Conservation (phyloP, 2,113 vertebrate genomes). For the Lepidothrix coronata region DNA sequence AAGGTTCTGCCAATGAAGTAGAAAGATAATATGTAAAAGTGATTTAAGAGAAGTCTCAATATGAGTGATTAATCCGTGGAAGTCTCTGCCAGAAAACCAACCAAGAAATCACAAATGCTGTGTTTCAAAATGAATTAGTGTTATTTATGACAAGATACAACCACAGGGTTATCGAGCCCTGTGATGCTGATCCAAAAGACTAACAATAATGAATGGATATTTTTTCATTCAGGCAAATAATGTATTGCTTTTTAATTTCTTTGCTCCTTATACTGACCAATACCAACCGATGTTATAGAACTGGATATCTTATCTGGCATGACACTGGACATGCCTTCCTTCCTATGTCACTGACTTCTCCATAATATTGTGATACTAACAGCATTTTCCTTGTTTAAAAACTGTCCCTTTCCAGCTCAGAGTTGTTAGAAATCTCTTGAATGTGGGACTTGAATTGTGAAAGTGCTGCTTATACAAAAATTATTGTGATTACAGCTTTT, state of each 20-base stretch:
- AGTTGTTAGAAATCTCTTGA: neutral
- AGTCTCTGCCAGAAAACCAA: neutral
- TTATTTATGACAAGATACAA: neutral
- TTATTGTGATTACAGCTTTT: conserved; percentile 17
- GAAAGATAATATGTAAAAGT: neutral
- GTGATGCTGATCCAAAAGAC: neutral
- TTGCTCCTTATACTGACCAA: neutral
- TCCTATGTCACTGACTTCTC: neutral
- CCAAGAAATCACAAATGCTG: neutral
- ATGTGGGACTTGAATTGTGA: neutral
- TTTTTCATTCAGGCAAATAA: neutral
- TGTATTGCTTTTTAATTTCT: neutral
- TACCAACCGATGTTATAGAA: neutral
- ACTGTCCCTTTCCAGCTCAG: neutral
- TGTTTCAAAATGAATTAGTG: neutral
- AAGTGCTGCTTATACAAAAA: neutral
- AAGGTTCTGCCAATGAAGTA: neutral
- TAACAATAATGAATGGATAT: neutral
- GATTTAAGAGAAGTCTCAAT: neutral
- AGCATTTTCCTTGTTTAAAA: neutral
- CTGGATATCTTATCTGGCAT: neutral
- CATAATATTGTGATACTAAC: neutral
- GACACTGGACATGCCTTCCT: neutral
- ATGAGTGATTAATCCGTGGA: neutral
- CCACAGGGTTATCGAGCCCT: neutral